Percentiles rank a stretch among this genome's conserved stretches.
These are phyloP conservation scores for Hippopotamus amphibius DNA, from an alignment of 2,113 vertebrate species.

Conservation along the genomic window DNA sequence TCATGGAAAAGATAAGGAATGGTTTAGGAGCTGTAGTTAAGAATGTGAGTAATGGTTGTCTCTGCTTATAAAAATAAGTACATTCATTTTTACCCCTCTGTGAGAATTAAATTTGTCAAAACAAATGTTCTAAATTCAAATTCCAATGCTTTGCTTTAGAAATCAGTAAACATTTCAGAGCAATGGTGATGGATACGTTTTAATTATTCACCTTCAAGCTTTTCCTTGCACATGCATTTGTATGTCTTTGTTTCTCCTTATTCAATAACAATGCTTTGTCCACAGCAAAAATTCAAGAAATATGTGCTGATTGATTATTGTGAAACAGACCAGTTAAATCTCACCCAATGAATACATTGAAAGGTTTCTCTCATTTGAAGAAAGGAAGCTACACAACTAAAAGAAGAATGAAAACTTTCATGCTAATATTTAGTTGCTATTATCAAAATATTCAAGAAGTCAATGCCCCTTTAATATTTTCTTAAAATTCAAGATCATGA, in stretches of 20 bases:
- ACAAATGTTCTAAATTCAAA: background rate
- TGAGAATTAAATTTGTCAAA: background rate
- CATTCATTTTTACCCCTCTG: background rate
- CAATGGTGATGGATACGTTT: background rate
- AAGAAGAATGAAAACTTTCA: background rate
- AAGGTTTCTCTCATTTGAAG: background rate
- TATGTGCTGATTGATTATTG: background rate
- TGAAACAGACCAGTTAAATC: background rate
- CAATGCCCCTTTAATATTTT: background rate
- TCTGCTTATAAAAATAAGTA: background rate
- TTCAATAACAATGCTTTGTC: background rate
- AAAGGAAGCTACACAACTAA: background rate
- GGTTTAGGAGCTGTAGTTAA: background rate
- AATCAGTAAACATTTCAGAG: constrained; percentile 4
- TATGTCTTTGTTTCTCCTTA: background rate
- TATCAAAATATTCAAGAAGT: background rate
- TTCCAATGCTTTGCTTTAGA: background rate
- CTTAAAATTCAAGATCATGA: background rate
- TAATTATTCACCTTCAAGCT: background rate
- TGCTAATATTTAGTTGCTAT: background rate
- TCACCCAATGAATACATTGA: background rate
- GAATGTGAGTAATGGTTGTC: background rate
- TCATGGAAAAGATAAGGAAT: background rate
- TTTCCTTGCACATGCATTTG: background rate
- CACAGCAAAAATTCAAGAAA: background rate